A percentile compares a stretch with the other conserved stretches of the same genome.
phyloP scores from a whole-genome alignment of 2,888 invertebrate species.

The Ichneumoninae sp. region DNA sequence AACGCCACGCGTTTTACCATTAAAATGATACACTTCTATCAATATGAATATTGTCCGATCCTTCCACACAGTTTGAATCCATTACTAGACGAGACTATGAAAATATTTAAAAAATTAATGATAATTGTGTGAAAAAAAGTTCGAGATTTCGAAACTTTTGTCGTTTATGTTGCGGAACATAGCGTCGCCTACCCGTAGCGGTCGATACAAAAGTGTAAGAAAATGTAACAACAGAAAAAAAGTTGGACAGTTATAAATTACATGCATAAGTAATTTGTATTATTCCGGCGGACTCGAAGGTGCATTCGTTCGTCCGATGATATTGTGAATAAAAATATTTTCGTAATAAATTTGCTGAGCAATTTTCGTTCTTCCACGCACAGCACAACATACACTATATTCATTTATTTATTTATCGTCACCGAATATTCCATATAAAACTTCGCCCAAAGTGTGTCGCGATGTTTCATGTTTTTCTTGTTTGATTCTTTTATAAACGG shows the following conservation, averaged over 20 bases:
- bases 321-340: slow-evolving; percentile 62
- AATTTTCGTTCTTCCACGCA: background rate
- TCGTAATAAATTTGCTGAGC: slow-evolving; percentile 49
- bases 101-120: background rate
- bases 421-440: background rate
- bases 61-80: background rate
- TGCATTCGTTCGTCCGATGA: slow-evolving; percentile 36
- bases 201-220: slow-evolving; percentile 26
- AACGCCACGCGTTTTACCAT: background rate
- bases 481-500: background rate
- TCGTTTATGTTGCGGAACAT: slow-evolving; percentile 39
- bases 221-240: slow-evolving; percentile 19
- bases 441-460: too few relatives aligned
- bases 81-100: background rate
- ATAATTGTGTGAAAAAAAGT: background rate
- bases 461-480: background rate
- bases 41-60: background rate
- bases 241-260: slow-evolving; percentile 26
- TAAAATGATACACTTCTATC: background rate
- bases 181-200: background rate
- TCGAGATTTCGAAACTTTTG: background rate
- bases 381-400: background rate
- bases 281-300: slow-evolving; percentile 23
- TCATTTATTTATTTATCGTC: background rate
- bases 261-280: slow-evolving; percentile 53